These are phyloP conservation scores for Micromesistius poutassou DNA, from an alignment of 2,797 vertebrate genomes.

Conservation along the genomic window DNA sequence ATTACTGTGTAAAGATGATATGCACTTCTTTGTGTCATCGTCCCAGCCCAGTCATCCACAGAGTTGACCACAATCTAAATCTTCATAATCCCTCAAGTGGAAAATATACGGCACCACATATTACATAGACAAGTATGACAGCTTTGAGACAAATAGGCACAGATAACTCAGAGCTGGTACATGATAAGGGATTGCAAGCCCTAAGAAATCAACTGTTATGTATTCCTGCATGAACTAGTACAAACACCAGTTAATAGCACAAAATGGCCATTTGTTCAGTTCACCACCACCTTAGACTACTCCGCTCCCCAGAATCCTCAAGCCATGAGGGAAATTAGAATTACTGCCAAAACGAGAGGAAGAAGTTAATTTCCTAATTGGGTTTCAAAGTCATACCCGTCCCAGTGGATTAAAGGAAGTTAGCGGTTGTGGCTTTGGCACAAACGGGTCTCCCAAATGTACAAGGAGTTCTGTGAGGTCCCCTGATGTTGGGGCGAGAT, in stretches of 20 bases:
- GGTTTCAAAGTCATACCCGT: constrained; percentile 55
- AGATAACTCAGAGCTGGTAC: background rate
- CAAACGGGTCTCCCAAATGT: constrained; percentile 35
- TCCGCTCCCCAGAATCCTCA: constrained; percentile 50
- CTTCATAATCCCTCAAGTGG: background rate
- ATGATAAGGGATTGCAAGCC: background rate
- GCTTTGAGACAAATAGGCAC: background rate
- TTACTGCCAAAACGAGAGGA: constrained; percentile 54
- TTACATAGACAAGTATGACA: background rate
- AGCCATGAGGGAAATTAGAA: constrained; percentile 45
- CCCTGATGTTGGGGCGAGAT: constrained; percentile 54
- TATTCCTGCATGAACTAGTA: background rate
- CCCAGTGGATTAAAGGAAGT: constrained; percentile 60
- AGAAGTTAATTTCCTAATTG: constrained; percentile 66
- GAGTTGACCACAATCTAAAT: constrained; percentile 24
- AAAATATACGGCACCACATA: background rate
- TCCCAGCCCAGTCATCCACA: constrained; percentile 24
- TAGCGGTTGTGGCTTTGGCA: constrained; percentile 55
- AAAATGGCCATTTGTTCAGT: constrained; percentile 22
- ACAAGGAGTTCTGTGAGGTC: constrained; percentile 50
- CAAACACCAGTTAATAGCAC: background rate
- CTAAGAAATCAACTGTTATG: background rate
- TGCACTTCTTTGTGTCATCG: constrained; percentile 15
- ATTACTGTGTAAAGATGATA: background rate
- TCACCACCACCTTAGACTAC: constrained; percentile 23